Percentiles rank a stretch among this genome's conserved stretches.
Evolutionary conservation across 2,888 invertebrate genomes (phyloP).

Genomic region (Melipona beecheii): DNA sequence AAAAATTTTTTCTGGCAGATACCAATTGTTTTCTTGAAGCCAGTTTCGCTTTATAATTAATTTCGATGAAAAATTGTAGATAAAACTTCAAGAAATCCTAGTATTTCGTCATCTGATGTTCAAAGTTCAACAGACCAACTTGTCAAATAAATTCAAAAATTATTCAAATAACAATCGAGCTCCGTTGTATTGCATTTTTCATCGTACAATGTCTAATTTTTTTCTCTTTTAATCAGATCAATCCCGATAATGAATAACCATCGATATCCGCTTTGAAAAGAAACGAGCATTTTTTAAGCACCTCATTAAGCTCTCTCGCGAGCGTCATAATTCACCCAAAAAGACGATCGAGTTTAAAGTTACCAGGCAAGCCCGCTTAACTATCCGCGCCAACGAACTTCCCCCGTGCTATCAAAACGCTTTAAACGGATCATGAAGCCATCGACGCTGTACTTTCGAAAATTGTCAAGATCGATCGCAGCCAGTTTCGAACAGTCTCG

Average conservation of each 20-base stretch:
- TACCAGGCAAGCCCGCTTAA: not conserved
- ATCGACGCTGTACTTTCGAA: constrained; percentile 3
- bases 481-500: not conserved
- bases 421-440: constrained; percentile 19
- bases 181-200: not conserved
- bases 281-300: not conserved
- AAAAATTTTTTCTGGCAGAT: too few relatives aligned
- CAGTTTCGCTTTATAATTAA: too few relatives aligned
- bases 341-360: not conserved
- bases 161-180: too few relatives aligned
- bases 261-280: too few relatives aligned
- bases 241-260: not conserved
- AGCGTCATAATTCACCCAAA: not conserved
- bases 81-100: too few relatives aligned
- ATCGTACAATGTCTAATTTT: not conserved
- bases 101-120: too few relatives aligned
- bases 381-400: not conserved
- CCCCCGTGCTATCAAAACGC: not conserved
- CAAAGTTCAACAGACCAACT: too few relatives aligned
- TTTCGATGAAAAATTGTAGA: too few relatives aligned
- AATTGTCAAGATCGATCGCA: constrained; percentile 24
- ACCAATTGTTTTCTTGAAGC: too few relatives aligned
- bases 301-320: not conserved
- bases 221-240: not conserved
- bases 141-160: too few relatives aligned